Evolutionary conservation across 2,888 invertebrate genomes (phyloP), one percentile per base, ranked within the genome.

Genomic region (Geotrupes spiniger): DNA sequence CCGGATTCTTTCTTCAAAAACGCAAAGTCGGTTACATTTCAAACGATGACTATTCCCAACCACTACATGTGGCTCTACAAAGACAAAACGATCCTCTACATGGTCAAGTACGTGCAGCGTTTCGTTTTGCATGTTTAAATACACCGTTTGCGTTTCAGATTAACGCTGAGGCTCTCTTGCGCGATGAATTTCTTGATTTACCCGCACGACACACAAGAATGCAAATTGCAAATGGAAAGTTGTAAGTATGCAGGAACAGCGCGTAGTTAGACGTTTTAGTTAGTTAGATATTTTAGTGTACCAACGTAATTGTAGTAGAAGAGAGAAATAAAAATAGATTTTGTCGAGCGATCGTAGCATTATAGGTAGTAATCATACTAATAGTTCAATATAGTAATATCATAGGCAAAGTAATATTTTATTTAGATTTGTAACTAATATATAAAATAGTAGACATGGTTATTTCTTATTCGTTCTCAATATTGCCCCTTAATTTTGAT

Each of bases 101-200:
- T 89, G 85, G 85, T 91, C 64, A 93, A 94, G 82, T 83, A 76
- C 70, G 81, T 73, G 15, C 5, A 4, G 14, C 8, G 28, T 26
- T 39, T 46, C 38, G n/a, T 27, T 3, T 29, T 16, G 40, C 11
- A 37, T 10, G 8, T 14, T 10, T 21, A 11, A 36, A 21, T 10
- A 21, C 10, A 31, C 25, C 5, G 9, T 31, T 39, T 11, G 12
- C 16, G 28, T 71, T 76, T 40, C 67, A 85, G 84, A 63, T 70
- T 94, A 58, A 93, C 94, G 0, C 71, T 94, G 53, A 87, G 87
- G 56, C 74, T 95, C 25, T 93, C 92, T 0, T 95, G 94, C 65
- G 92, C 92, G 1, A 95, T 95, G 94, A 92, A 93, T 73, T 92
- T 94, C 70, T 83, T 91, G 64, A 90, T 92, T 65, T 95, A 94